phyloP scores from a whole-genome alignment of 2,888 invertebrate species.

The Choreutis nemorana region DNA sequence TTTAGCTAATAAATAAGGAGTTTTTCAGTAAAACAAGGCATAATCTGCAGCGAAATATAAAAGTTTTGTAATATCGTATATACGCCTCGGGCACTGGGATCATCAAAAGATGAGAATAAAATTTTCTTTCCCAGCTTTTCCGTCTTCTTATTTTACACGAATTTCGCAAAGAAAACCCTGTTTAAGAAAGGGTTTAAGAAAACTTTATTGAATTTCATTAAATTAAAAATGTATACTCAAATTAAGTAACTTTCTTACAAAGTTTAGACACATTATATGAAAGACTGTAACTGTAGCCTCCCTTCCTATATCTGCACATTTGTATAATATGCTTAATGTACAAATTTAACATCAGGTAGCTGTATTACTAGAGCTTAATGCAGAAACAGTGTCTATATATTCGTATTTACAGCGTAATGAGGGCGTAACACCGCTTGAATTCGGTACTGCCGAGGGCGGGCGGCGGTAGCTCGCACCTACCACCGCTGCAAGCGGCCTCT shows the following conservation, averaged over 20 bases:
- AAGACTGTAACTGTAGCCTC: too few relatives aligned
- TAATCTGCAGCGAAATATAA: slow-evolving; percentile 60
- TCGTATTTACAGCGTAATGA: slow-evolving; percentile 44
- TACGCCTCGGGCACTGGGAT: slow-evolving; percentile 50
- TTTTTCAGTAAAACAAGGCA: slow-evolving; percentile 60
- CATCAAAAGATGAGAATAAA: slow-evolving; percentile 43
- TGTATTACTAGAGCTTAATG: slow-evolving; percentile 48
- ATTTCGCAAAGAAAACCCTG: slow-evolving; percentile 23
- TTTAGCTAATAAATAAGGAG: slow-evolving; percentile 52
- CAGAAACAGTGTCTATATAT: slow-evolving; percentile 56
- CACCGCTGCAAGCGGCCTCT: slow-evolving; percentile 56
- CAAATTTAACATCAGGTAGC: slow-evolving; percentile 8
- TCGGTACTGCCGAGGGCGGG: slow-evolving; percentile 57
- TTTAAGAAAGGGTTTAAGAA: slow-evolving; percentile 20
- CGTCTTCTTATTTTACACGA: slow-evolving; percentile 27
- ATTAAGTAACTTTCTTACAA: too few relatives aligned
- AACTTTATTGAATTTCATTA: too few relatives aligned
- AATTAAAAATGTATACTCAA: too few relatives aligned
- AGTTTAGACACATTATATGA: too few relatives aligned
- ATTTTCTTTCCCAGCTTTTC: slow-evolving; percentile 36
- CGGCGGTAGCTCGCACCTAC: slow-evolving; percentile 46
- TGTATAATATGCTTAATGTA: too few relatives aligned
- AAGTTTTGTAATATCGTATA: slow-evolving; percentile 62
- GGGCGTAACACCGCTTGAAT: slow-evolving; percentile 45
- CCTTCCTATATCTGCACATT: too few relatives aligned